Conservation (phyloP, 1,140 invertebrate genomes). For the Drosophila neocordata region DNA sequence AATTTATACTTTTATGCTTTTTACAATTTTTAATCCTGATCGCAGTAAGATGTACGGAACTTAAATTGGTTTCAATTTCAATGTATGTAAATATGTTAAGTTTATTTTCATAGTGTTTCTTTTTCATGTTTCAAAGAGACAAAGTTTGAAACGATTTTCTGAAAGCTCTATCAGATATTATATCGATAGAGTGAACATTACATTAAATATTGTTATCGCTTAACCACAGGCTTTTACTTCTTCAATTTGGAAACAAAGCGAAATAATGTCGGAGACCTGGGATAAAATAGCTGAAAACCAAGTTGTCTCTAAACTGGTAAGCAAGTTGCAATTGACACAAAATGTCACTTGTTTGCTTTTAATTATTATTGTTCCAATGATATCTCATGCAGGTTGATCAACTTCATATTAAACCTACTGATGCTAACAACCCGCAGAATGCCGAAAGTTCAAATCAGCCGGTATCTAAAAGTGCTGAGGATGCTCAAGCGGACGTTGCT, state of each 20-base stretch:
- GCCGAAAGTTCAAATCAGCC: slow-evolving; percentile 17
- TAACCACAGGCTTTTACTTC: neutral
- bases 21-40: too few relatives aligned
- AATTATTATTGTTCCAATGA: neutral
- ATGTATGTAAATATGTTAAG: too few relatives aligned
- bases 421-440: neutral
- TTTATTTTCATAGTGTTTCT: neutral
- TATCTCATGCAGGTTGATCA: slow-evolving; percentile 44
- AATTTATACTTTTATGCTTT: too few relatives aligned
- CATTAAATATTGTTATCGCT: neutral
- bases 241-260: neutral
- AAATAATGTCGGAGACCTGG: slow-evolving; percentile 66
- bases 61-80: too few relatives aligned
- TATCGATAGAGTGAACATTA: neutral
- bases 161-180: too few relatives aligned
- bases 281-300: slow-evolving; percentile 76
- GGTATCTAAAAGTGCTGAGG: slow-evolving; percentile 16
- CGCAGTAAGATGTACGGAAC: too few relatives aligned
- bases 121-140: neutral
- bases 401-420: slow-evolving; percentile 36
- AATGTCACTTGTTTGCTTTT: neutral
- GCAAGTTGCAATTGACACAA: neutral
- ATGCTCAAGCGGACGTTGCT: slow-evolving; percentile 54
- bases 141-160: neutral
- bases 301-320: slow-evolving; percentile 71